These are phyloP conservation scores for Anthoptus insignis DNA, from an alignment of 2,888 invertebrate genomes.

Conservation along the genomic window DNA sequence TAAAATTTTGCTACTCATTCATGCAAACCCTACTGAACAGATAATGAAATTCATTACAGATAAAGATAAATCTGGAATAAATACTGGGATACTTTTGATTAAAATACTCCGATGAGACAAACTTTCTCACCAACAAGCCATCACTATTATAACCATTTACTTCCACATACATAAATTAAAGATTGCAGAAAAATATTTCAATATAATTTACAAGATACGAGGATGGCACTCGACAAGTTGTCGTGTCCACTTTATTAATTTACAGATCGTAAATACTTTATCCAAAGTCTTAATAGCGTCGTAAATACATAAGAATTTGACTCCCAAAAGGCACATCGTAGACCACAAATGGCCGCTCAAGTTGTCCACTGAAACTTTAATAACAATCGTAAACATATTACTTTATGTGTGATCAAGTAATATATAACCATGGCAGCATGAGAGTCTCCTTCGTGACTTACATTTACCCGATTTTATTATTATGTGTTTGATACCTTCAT, in stretches of 20 bases:
- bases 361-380: background rate
- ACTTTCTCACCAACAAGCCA: too few species aligned
- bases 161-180: background rate
- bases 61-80: too few species aligned
- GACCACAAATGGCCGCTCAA: background rate
- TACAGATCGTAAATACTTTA: conserved; percentile 1
- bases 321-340: background rate
- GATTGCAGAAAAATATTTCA: background rate
- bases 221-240: background rate
- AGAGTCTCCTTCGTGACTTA: background rate
- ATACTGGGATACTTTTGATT: too few species aligned
- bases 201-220: background rate
- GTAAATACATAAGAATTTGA: conserved; percentile 1
- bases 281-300: background rate
- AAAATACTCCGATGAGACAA: too few species aligned
- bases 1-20: too few species aligned
- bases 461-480: too few species aligned
- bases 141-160: too few species aligned
- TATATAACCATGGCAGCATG: background rate
- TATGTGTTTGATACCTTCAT: too few species aligned
- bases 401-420: background rate
- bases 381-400: background rate
- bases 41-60: too few species aligned
- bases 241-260: background rate
- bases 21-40: too few species aligned